A percentile compares a stretch with the other conserved stretches of the same genome.
Evolutionary conservation across 2,113 vertebrate species (phyloP).

Genomic region (Gasterosteus aculeatus): DNA sequence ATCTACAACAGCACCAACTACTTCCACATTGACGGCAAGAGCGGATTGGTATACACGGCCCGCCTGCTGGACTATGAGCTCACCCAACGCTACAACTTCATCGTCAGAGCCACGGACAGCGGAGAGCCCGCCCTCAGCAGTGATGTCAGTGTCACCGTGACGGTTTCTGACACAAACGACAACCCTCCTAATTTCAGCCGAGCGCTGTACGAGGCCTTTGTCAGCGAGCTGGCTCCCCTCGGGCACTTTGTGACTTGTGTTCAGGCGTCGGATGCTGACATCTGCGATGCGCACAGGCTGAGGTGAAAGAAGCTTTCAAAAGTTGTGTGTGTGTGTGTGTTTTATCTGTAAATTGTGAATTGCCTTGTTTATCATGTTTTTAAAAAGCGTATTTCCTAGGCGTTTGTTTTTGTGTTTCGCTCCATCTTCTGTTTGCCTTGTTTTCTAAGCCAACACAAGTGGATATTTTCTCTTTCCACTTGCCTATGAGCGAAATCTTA

Average conservation of each 20-base stretch:
- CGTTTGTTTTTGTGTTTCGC: background rate
- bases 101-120: constrained; percentile 88
- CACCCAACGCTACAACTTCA: constrained; percentile 87
- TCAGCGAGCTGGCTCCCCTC: constrained; percentile 92
- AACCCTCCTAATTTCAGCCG: constrained; percentile 94
- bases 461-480: constrained; percentile 8
- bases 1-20: constrained; percentile 91
- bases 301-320: constrained; percentile 62
- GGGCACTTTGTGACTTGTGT: constrained; percentile 97
- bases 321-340: background rate
- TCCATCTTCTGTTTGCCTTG: background rate
- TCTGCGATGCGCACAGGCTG: constrained; percentile 88
- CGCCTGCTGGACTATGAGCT: constrained; percentile 91
- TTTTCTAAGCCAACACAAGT: background rate
- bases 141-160: constrained; percentile 89
- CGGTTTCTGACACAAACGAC: constrained; percentile 92
- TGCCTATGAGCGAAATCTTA: constrained; percentile 9
- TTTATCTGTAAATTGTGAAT: constrained; percentile 5
- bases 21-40: constrained; percentile 91
- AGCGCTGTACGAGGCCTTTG: constrained; percentile 90
- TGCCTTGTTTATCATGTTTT: constrained; percentile 2
- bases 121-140: constrained; percentile 90
- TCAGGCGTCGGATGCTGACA: constrained; percentile 94
- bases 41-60: constrained; percentile 89
- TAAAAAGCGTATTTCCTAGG: background rate